Conservation (phyloP, 2,888 invertebrate genomes). For the Hyppa rectilinea region DNA sequence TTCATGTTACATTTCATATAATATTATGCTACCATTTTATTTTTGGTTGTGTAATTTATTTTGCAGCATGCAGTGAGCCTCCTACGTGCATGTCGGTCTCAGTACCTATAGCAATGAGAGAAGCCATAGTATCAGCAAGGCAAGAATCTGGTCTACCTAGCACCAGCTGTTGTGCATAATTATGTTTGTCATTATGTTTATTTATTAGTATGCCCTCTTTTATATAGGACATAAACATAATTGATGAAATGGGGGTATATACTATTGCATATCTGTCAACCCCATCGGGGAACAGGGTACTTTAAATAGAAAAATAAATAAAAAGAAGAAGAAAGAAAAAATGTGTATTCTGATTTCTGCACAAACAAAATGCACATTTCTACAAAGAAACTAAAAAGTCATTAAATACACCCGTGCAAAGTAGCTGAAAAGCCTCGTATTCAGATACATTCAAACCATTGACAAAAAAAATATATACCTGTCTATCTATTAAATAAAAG, state of each 20-base stretch:
- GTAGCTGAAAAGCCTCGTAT: no score
- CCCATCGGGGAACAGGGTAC: background rate
- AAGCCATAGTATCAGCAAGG: conserved; percentile 91
- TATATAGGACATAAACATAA: background rate
- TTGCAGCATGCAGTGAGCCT: conserved; percentile 84
- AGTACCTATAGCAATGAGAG: conserved; percentile 89
- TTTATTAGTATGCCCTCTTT: background rate
- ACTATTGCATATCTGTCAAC: background rate
- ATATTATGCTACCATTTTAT: background rate
- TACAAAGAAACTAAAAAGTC: no score
- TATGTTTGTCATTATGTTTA: background rate
- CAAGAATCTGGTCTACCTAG: conserved; percentile 87
- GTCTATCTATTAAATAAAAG: no score
- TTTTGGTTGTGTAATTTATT: background rate
- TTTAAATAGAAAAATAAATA: no score
- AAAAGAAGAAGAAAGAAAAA: no score
- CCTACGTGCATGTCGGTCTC: conserved; percentile 80
- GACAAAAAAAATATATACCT: no score
- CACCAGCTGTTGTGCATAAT: conserved; percentile 56
- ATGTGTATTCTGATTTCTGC: no score
- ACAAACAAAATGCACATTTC: no score
- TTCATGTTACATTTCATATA: background rate
- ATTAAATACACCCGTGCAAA: no score
- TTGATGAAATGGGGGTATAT: background rate
- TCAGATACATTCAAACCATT: no score